A percentile compares a stretch with the other conserved stretches of the same genome.
Conservation (phyloP, 2,113 vertebrate species). For the Falcunculus frontatus region DNA sequence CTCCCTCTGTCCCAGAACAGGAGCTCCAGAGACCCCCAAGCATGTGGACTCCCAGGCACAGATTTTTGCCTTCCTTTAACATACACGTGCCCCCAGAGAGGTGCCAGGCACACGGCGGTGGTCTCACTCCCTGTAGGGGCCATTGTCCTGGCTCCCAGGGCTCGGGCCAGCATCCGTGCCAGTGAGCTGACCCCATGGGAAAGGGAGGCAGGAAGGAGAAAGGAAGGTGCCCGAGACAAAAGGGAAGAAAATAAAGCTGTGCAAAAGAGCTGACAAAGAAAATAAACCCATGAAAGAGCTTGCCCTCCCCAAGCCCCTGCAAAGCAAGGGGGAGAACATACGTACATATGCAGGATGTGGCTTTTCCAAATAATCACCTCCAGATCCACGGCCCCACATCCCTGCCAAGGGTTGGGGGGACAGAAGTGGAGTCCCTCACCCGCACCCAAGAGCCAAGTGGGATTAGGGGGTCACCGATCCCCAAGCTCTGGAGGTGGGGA, state of each 20-base stretch:
- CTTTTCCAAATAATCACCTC: not conserved
- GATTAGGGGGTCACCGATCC: not conserved
- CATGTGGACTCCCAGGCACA: not conserved
- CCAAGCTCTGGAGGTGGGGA: not conserved
- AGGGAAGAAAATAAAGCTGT: slow-evolving; percentile 12
- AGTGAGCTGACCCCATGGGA: accelerated
- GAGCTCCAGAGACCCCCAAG: not conserved
- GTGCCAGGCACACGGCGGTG: accelerated
- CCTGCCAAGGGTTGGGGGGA: not conserved
- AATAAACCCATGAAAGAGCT: not conserved
- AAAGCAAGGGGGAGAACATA: not conserved
- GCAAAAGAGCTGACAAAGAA: slow-evolving; percentile 19
- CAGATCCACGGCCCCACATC: not conserved
- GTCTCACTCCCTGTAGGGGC: not conserved
- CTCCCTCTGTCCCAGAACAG: not conserved
- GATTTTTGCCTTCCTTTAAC: not conserved
- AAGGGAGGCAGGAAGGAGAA: not conserved
- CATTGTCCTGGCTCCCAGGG: not conserved
- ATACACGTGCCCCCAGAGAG: accelerated
- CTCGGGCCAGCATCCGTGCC: not conserved
- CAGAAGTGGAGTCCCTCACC: not conserved
- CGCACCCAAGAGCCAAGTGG: not conserved
- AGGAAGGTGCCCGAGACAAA: not conserved
- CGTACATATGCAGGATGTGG: not conserved
- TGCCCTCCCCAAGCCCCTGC: accelerated